phyloP scores from a whole-genome alignment of 2,888 invertebrate species.

The Venusia cambrica region DNA sequence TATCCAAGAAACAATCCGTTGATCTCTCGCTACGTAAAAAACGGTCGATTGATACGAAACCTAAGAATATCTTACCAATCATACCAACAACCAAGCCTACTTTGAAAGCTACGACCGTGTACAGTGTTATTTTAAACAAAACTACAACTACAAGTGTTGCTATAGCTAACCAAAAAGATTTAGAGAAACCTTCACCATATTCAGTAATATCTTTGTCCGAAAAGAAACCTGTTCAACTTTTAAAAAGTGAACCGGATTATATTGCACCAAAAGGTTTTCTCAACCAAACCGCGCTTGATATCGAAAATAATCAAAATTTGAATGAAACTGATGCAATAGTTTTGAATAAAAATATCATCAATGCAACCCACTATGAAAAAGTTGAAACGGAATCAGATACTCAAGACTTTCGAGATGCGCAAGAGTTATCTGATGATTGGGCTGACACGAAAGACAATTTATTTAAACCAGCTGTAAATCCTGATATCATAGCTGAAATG shows the following conservation, averaged over 20 bases:
- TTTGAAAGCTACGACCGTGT: slow-evolving; percentile 39
- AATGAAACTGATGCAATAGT: slow-evolving; percentile 56
- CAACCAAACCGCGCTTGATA: slow-evolving; percentile 65
- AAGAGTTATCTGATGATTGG: slow-evolving; percentile 62
- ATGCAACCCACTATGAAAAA: slow-evolving; percentile 48
- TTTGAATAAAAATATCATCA: slow-evolving; percentile 55
- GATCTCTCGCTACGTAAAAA: slow-evolving; percentile 66
- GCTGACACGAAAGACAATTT: slow-evolving; percentile 52
- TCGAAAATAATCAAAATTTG: slow-evolving; percentile 46
- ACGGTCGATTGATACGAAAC: slow-evolving; percentile 40
- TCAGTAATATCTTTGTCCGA: slow-evolving; percentile 52
- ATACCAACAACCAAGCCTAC: slow-evolving; percentile 32
- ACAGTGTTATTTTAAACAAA: slow-evolving; percentile 57
- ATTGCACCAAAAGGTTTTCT: slow-evolving; percentile 55
- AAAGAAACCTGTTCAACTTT: slow-evolving; percentile 47
- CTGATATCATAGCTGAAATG: slow-evolving; percentile 64
- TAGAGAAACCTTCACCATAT: slow-evolving; percentile 46
- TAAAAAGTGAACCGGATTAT: slow-evolving; percentile 36
- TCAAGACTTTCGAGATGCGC: slow-evolving; percentile 49
- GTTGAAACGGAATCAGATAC: slow-evolving; percentile 47
- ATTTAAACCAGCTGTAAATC: slow-evolving; percentile 49
- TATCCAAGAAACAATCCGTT: slow-evolving; percentile 70
- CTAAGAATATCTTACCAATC: too few species aligned
- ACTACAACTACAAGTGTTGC: slow-evolving; percentile 24
- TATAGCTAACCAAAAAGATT: slow-evolving; percentile 4